Conservation (phyloP, 2,797 vertebrate species). For the Acropternis orthonyx region DNA sequence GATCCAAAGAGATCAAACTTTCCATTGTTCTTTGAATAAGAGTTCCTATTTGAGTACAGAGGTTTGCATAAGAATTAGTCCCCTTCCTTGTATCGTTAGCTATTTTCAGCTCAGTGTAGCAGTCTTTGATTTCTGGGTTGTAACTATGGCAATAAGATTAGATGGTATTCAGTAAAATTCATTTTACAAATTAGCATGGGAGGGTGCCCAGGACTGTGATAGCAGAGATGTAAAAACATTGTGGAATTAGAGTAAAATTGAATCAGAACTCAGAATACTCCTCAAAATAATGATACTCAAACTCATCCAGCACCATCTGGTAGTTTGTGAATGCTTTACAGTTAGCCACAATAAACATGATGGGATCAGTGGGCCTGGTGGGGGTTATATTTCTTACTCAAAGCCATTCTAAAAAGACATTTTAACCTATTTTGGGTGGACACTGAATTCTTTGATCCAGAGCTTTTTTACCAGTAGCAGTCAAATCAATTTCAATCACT, state of each 20-base stretch:
- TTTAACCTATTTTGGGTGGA: neutral
- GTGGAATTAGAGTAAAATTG: conserved; percentile 49
- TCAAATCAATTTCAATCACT: conserved; percentile 75
- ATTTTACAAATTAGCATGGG: conserved; percentile 70
- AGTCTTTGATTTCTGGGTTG: conserved; percentile 73
- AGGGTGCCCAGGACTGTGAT: conserved; percentile 11
- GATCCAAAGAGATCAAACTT: conserved; percentile 61
- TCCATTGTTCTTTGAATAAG: conserved; percentile 66
- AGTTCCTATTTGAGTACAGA: conserved; percentile 29
- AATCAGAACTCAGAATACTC: conserved; percentile 37
- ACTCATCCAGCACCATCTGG: conserved; percentile 33
- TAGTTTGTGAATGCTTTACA: conserved; percentile 39
- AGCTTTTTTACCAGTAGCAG: conserved; percentile 61
- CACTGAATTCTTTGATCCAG: conserved; percentile 66
- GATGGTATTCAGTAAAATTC: conserved; percentile 70
- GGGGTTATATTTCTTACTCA: neutral
- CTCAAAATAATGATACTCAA: conserved; percentile 51
- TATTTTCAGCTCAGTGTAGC: conserved; percentile 72
- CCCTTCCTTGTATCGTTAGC: conserved; percentile 57
- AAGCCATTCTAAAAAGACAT: conserved; percentile 14
- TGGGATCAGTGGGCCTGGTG: neutral
- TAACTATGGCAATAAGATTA: conserved; percentile 81
- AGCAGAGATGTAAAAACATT: conserved; percentile 26
- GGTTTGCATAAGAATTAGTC: conserved; percentile 75
- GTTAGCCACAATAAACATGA: conserved; percentile 3